A percentile compares a stretch with the other conserved stretches of the same genome.
Conservation (phyloP, 2,888 invertebrate genomes). For the Chymomyza fuscimana region DNA sequence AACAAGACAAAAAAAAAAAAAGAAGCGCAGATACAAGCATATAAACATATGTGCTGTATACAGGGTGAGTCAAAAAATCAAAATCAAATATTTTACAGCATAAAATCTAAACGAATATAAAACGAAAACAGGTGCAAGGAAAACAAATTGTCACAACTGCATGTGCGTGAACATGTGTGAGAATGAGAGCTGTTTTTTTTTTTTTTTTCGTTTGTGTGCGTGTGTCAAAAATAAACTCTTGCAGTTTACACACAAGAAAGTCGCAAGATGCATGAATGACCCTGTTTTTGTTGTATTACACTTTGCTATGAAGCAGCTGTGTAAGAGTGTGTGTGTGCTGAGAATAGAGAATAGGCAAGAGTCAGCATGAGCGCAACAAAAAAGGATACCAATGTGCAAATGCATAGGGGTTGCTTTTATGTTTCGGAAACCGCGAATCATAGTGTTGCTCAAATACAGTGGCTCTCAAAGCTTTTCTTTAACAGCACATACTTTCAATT, state of each 20-base stretch:
- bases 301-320: constrained; percentile 21
- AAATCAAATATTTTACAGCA: background rate
- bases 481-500: too few species aligned
- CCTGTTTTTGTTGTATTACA: constrained; percentile 52
- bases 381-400: background rate
- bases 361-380: constrained; percentile 30
- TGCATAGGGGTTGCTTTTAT: too few species aligned
- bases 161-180: background rate
- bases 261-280: constrained; percentile 55
- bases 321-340: constrained; percentile 37
- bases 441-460: constrained; percentile 12
- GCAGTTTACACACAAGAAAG: constrained; percentile 32
- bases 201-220: constrained; percentile 14
- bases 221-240: constrained; percentile 28
- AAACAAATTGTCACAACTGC: constrained; percentile 21
- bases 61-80: background rate
- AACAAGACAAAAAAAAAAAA: constrained; percentile 13
- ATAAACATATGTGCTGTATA: constrained; percentile 10
- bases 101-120: background rate
- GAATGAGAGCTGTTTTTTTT: constrained; percentile 22
- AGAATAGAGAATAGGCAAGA: constrained; percentile 56
- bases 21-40: constrained; percentile 4
- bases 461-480: too few species aligned
- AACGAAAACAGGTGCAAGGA: constrained; percentile 28
- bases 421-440: background rate